Percentiles rank a stretch among this genome's conserved stretches.
These are phyloP conservation scores for Hozukius guyotensis DNA, from an alignment of 2,797 vertebrate genomes.

Conservation along the genomic window DNA sequence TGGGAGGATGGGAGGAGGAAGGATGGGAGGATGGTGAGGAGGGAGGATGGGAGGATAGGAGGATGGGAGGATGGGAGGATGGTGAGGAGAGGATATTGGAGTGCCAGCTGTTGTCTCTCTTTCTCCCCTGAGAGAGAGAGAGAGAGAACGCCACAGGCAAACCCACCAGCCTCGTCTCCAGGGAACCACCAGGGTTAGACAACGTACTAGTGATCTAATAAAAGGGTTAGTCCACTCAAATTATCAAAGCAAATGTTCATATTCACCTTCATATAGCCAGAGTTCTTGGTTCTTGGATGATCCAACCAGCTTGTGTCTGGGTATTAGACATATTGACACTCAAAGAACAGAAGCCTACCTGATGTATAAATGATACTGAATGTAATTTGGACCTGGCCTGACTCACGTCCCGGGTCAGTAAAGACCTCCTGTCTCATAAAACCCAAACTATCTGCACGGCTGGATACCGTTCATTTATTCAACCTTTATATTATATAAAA, in stretches of 20 bases:
- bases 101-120: constrained; percentile 78
- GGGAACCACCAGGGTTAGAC: constrained; percentile 35
- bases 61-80: constrained; percentile 1
- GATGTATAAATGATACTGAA: neutral
- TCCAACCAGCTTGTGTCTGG: no score
- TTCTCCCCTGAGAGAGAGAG: constrained; percentile 37
- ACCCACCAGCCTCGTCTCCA: constrained; percentile 33
- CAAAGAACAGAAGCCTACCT: neutral
- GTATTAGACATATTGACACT: neutral
- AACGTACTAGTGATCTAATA: constrained; percentile 15
- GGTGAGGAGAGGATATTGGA: constrained; percentile 34
- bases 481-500: neutral
- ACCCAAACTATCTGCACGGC: no score
- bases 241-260: neutral
- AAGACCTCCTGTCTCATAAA: neutral
- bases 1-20: neutral
- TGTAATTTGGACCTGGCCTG: neutral
- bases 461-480: no score
- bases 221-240: neutral
- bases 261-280: neutral
- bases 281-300: neutral
- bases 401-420: neutral
- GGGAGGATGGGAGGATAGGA: neutral
- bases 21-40: neutral
- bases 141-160: constrained; percentile 29